phyloP scores from a whole-genome alignment of 2,888 invertebrate genomes.

The Drosophila aldrichi region DNA sequence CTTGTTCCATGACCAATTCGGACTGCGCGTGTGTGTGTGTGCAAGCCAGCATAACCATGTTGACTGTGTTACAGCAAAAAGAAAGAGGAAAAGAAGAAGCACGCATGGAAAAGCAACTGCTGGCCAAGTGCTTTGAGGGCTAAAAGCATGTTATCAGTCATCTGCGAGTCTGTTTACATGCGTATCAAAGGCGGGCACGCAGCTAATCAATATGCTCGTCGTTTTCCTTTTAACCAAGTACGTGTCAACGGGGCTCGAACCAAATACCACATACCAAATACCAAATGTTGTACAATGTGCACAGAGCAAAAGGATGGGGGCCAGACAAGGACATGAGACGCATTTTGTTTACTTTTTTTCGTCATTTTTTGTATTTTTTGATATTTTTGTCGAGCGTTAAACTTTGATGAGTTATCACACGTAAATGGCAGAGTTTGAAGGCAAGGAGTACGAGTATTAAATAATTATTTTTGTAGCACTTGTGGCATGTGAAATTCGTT shows the following conservation, averaged over 20 bases:
- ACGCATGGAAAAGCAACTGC: constrained; percentile 9
- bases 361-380: constrained; percentile 24
- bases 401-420: constrained; percentile 76
- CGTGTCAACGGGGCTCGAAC: constrained; percentile 71
- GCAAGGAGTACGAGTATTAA: constrained; percentile 44
- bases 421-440: constrained; percentile 25
- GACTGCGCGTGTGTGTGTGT: constrained; percentile 33
- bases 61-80: constrained; percentile 28
- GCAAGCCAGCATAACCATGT: constrained; percentile 47
- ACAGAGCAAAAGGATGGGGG: not conserved
- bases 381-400: constrained; percentile 68
- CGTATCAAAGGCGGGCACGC: constrained; percentile 64
- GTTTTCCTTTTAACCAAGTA: constrained; percentile 81
- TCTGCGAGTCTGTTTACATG: constrained; percentile 64
- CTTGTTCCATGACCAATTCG: constrained; percentile 36
- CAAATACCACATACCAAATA: constrained; percentile 29
- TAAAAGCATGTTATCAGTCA: constrained; percentile 76
- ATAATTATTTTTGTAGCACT: constrained; percentile 70
- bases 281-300: constrained; percentile 45
- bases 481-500: constrained; percentile 48
- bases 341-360: constrained; percentile 23
- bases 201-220: constrained; percentile 81
- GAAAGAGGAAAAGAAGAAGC: constrained; percentile 10
- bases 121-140: constrained; percentile 61
- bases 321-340: constrained; percentile 38